These are phyloP conservation scores for Meganola albula DNA, from an alignment of 2,888 invertebrate species.

Conservation along the genomic window DNA sequence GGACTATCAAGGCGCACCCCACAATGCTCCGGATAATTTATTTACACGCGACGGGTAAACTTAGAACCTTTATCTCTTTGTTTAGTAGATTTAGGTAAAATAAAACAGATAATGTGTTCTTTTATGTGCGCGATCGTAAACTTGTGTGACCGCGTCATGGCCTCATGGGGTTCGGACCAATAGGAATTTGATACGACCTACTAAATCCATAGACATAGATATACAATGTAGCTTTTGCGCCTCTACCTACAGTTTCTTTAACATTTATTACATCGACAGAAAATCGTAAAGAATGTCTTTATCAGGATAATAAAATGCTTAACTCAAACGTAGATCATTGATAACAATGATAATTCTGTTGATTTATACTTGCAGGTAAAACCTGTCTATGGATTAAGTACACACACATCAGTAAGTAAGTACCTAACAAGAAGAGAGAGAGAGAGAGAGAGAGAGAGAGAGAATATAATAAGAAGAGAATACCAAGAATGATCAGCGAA, in stretches of 20 bases:
- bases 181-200: constrained; percentile 18
- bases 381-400: constrained; percentile 9
- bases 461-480: too few relatives aligned
- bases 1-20: constrained; percentile 51
- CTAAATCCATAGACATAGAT: constrained; percentile 17
- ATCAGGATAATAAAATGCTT: constrained; percentile 41
- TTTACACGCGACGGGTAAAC: constrained; percentile 62
- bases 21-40: constrained; percentile 68
- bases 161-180: constrained; percentile 51
- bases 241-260: constrained; percentile 21
- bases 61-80: constrained; percentile 68
- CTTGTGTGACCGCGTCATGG: constrained; percentile 35
- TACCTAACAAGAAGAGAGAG: too few relatives aligned
- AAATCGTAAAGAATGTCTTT: constrained; percentile 38
- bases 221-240: constrained; percentile 9
- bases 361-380: constrained; percentile 24
- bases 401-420: constrained; percentile 5
- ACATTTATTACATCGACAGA: constrained; percentile 33
- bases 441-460: too few relatives aligned
- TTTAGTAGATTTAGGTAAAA: constrained; percentile 62
- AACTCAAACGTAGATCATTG: constrained; percentile 31
- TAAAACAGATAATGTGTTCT: constrained; percentile 69
- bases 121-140: constrained; percentile 69
- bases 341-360: constrained; percentile 32
- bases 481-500: too few relatives aligned